Percentiles rank a stretch among this genome's conserved stretches.
These are phyloP conservation scores for Seriola aureovittata DNA, from an alignment of 2,113 vertebrate genomes.

Conservation along the genomic window DNA sequence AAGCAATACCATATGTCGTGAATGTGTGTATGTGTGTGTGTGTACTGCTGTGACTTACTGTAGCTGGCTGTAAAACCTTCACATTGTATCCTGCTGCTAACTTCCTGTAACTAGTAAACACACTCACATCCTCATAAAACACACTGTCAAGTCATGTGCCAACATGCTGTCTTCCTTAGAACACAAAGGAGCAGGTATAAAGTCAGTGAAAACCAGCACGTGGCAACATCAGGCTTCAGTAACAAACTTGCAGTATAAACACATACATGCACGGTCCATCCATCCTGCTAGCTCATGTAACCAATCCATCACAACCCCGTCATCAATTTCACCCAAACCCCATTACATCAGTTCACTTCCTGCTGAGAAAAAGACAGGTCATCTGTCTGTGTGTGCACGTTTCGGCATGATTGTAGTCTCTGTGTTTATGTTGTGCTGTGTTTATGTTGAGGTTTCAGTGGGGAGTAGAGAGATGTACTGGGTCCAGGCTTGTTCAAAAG, in stretches of 20 bases:
- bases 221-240: background rate
- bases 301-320: constrained; percentile 27
- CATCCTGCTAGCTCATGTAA: constrained; percentile 4
- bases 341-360: constrained; percentile 58
- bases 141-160: background rate
- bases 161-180: background rate
- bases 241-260: constrained; percentile 10
- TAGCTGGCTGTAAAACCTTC: constrained; percentile 47
- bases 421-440: constrained; percentile 35
- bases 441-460: constrained; percentile 35
- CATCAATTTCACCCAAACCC: constrained; percentile 43
- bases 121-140: constrained; percentile 17
- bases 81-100: constrained; percentile 37
- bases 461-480: background rate
- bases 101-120: constrained; percentile 34
- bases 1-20: constrained; percentile 36
- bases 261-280: constrained; percentile 18
- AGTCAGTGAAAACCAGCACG: background rate
- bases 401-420: background rate
- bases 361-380: constrained; percentile 34
- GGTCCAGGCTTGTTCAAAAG: constrained; percentile 30
- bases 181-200: background rate
- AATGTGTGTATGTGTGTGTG: background rate
- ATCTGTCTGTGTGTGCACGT: constrained; percentile 10
- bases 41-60: constrained; percentile 23